phyloP scores from a whole-genome alignment of 2,888 invertebrate genomes.

The Drosophila prostipennis region DNA sequence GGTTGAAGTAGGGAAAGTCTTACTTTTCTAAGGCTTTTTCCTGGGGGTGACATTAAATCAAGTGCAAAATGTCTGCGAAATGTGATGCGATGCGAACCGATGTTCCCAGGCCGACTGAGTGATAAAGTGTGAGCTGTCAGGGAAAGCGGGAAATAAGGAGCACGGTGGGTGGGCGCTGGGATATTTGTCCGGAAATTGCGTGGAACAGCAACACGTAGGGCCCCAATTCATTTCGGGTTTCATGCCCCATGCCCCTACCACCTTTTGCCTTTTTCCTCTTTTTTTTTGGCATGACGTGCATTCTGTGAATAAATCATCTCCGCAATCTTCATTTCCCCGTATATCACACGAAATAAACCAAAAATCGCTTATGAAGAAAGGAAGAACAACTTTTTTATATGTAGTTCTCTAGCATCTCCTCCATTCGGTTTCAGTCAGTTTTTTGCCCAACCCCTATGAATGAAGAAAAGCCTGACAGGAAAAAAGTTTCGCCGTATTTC shows the following conservation, averaged over 20 bases:
- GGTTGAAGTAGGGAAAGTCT: background rate
- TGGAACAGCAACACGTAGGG: constrained; percentile 74
- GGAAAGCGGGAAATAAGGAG: constrained; percentile 12
- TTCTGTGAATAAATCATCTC: constrained; percentile 67
- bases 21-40: constrained; percentile 13
- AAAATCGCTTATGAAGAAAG: constrained; percentile 27
- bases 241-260: constrained; percentile 5
- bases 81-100: constrained; percentile 59
- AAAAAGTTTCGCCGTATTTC: constrained; percentile 52
- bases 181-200: constrained; percentile 70
- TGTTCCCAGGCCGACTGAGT: constrained; percentile 38
- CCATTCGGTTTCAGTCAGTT: background rate
- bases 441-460: background rate
- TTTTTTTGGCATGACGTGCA: constrained; percentile 52
- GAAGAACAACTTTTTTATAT: constrained; percentile 11
- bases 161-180: constrained; percentile 18
- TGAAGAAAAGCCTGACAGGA: background rate
- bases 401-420: constrained; percentile 13
- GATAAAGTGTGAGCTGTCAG: constrained; percentile 59
- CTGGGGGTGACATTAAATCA: constrained; percentile 66
- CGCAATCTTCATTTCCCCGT: constrained; percentile 38
- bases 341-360: constrained; percentile 26
- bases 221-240: constrained; percentile 65
- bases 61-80: constrained; percentile 71
- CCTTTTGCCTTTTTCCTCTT: background rate